Evolutionary conservation across 2,888 invertebrate genomes (phyloP).

Genomic region (Platynereis dumerilii): DNA sequence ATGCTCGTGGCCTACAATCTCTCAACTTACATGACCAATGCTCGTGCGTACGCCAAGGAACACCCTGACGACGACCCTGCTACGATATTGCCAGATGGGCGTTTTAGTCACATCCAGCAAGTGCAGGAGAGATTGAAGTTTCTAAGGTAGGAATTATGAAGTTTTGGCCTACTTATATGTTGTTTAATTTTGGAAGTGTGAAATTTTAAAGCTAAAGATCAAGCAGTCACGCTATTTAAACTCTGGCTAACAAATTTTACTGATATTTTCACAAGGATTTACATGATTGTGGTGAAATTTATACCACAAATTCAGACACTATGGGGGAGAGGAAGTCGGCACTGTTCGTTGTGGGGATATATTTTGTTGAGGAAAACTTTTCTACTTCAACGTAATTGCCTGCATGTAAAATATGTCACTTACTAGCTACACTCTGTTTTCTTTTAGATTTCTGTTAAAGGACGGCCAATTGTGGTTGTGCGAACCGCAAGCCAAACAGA

Average conservation of each 20-base stretch:
- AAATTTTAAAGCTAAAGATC: background rate
- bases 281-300: too few species aligned
- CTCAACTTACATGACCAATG: conserved; percentile 83
- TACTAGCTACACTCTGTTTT: too few species aligned
- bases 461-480: conserved; percentile 97
- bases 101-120: conserved; percentile 90
- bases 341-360: too few species aligned
- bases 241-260: background rate
- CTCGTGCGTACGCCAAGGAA: conserved; percentile 71
- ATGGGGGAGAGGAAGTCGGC: too few species aligned
- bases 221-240: background rate
- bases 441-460: conserved; percentile 63
- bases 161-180: too few species aligned
- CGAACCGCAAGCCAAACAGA: conserved; percentile 88
- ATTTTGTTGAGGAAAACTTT: too few species aligned
- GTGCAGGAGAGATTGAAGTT: conserved; percentile 94
- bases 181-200: background rate
- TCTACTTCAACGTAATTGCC: too few species aligned
- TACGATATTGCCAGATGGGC: conserved; percentile 72
- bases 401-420: too few species aligned
- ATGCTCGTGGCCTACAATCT: conserved; percentile 92
- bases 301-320: too few species aligned
- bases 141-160: conserved; percentile 64
- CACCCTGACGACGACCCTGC: conserved; percentile 78
- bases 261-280: too few species aligned